These are phyloP conservation scores for Nomada ruficornis DNA, from an alignment of 2,888 invertebrate species.

Conservation along the genomic window DNA sequence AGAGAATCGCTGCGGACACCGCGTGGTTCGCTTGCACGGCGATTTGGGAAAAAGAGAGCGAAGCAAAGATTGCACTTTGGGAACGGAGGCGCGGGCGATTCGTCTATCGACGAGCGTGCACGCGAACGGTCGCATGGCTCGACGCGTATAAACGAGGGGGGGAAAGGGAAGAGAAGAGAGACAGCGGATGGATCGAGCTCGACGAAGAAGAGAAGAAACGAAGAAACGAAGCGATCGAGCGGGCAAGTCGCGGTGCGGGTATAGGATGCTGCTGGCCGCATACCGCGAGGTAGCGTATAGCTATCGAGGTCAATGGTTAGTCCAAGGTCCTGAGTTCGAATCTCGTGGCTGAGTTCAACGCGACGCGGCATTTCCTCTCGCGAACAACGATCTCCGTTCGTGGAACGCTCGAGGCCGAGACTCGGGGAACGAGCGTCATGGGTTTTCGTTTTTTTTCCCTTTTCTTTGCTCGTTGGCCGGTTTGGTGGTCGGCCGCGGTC, in stretches of 20 bases:
- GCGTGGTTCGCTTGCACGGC: too few relatives aligned
- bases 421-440: slow-evolving; percentile 40
- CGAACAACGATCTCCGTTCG: slow-evolving; percentile 76
- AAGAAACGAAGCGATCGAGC: slow-evolving; percentile 13
- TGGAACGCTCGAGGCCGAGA: slow-evolving; percentile 76
- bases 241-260: slow-evolving; percentile 37
- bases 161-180: neutral
- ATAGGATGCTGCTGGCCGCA: slow-evolving; percentile 76
- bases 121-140: too few relatives aligned
- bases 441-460: slow-evolving; percentile 21
- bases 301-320: slow-evolving; percentile 84
- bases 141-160: too few relatives aligned
- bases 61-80: too few relatives aligned
- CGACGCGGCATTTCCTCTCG: slow-evolving; percentile 75
- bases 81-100: too few relatives aligned
- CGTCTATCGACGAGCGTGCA: too few relatives aligned
- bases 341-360: slow-evolving; percentile 76
- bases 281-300: slow-evolving; percentile 77
- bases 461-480: slow-evolving; percentile 12
- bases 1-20: too few relatives aligned
- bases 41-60: too few relatives aligned
- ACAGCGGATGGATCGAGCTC: slow-evolving; percentile 2
- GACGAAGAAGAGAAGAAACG: neutral
- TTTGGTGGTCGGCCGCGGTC: slow-evolving; percentile 23
- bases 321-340: slow-evolving; percentile 84